phyloP scores from a whole-genome alignment of 2,113 vertebrate species.

The Notiomystis cincta region DNA sequence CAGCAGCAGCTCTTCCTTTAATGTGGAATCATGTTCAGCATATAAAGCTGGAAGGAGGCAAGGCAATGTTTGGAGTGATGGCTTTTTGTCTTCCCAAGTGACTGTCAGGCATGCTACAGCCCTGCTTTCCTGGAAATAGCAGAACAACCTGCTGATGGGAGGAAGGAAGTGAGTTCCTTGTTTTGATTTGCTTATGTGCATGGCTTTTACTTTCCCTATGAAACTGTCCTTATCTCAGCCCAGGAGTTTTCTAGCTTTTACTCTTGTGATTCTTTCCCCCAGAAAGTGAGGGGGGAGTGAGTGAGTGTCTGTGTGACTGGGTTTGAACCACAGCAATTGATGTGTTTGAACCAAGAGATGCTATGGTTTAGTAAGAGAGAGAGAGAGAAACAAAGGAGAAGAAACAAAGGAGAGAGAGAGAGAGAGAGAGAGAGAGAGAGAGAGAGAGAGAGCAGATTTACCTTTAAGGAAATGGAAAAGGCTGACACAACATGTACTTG shows the following conservation, averaged over 20 bases:
- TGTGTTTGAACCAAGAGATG: neutral
- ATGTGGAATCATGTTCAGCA: neutral
- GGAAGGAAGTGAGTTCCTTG: neutral
- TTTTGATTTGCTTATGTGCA: neutral
- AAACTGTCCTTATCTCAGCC: neutral
- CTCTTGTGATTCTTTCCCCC: neutral
- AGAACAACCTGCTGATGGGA: neutral
- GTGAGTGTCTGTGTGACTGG: rapidly evolving
- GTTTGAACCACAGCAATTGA: neutral
- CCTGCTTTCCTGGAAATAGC: neutral
- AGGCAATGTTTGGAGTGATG: neutral
- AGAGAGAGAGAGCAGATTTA: constrained; percentile 44
- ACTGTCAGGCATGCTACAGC: neutral
- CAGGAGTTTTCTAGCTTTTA: neutral
- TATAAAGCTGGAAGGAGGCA: neutral
- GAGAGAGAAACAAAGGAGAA: neutral
- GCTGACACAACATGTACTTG: constrained; percentile 84
- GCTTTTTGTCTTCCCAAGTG: neutral
- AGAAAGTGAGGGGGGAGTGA: neutral
- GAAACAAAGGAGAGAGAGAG: neutral
- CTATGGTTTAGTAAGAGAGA: neutral
- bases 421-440: neutral
- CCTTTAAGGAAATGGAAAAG: constrained; percentile 86
- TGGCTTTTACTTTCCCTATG: neutral
- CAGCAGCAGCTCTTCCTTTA: neutral